phyloP scores from a whole-genome alignment of 2,888 invertebrate species.

The Melieria omissa region DNA sequence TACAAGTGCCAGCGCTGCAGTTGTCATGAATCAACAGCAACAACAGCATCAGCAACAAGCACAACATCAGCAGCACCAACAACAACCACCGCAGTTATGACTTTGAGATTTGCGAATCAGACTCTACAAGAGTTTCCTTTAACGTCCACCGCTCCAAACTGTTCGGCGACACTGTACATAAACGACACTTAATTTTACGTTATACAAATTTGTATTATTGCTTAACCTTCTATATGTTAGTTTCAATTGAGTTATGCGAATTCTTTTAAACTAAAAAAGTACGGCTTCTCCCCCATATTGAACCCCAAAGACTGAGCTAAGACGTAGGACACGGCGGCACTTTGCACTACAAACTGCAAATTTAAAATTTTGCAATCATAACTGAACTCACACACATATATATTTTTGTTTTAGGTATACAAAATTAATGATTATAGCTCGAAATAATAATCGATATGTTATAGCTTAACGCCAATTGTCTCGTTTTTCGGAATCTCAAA shows the following conservation, averaged over 20 bases:
- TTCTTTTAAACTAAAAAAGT: background rate
- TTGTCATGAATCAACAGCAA: constrained; percentile 30
- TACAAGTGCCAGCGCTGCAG: constrained; percentile 48
- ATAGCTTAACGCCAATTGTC: no score
- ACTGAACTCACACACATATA: no score
- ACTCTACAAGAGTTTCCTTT: constrained; percentile 65
- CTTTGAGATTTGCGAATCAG: constrained; percentile 66
- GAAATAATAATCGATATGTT: no score
- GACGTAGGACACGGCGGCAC: background rate
- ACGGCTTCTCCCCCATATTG: constrained; percentile 8
- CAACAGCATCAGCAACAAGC: constrained; percentile 41
- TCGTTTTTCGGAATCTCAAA: no score
- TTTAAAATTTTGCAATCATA: background rate
- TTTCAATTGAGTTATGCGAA: background rate
- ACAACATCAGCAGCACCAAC: constrained; percentile 42
- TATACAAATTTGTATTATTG: no score
- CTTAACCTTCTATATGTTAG: background rate
- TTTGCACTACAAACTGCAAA: background rate
- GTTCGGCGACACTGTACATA: no score
- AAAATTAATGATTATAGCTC: no score
- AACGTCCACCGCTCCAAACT: constrained; percentile 25
- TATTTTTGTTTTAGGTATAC: no score
- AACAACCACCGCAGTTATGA: constrained; percentile 65
- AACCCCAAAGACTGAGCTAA: constrained; percentile 59
- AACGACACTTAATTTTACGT: no score